Base-by-base conservation (phyloP, 2,113 vertebrate genomes). In the Solea solea region DNA sequence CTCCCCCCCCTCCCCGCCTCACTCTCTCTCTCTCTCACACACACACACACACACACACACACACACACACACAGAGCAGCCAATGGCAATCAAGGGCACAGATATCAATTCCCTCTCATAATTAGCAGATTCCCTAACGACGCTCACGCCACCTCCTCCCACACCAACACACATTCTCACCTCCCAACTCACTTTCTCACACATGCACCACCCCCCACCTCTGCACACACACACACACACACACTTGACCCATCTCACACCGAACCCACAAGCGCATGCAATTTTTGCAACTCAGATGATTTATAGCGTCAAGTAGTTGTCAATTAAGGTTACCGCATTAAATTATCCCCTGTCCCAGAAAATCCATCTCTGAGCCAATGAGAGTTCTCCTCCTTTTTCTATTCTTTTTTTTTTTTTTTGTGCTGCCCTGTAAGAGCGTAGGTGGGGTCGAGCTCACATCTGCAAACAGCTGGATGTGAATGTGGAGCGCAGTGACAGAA, bases 281-380 rank as follows among this genome's bases (percentile, higher is more conserved):
- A 64, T 81, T 85, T 52, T 70, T 84, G 59, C 39, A 64, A 78
- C 82, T 48, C 66, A 74, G 79, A 89, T 92, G 93, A 93, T 93
- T 93, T 93, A 93, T 92, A 85, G 91, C 89, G 34, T 91, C 90
- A 93, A 92, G 89, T 91, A 92, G 90, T 94, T 93, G 93, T 93
- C 93, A 94, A 93, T 94, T 94, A 93, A 91, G 92, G 92, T 93
- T 93, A 92, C 84, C 25, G 92, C 86, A 93, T 94, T 92, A 93
- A 93, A 94, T 93, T 91, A 93, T 90, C 72, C 77, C 84, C 85
- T 90, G 91, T 90, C 92, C 90, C 88, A 92, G 91, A 91, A 91
- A 93, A 85, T 81, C 82, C 76, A 86, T 90, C 84, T 83, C 78
- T 76, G 80, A 87, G 83, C 87, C 87, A 59, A 65, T 72, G 55